Evolutionary conservation across 2,113 vertebrate species (phyloP).

Genomic region (Colaptes auratus): DNA sequence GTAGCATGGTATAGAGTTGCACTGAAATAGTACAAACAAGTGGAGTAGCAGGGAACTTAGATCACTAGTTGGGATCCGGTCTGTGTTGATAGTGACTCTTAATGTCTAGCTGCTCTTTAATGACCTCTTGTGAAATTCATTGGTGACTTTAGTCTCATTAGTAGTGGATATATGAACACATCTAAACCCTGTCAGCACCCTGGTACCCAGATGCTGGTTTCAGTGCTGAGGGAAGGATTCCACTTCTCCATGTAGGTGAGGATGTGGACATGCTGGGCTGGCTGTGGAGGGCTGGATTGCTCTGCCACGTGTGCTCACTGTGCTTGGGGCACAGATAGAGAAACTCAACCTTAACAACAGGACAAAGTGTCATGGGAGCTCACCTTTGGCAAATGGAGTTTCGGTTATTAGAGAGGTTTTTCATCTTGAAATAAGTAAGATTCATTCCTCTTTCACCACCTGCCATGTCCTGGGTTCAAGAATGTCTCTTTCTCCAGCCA

Average conservation of each 20-base stretch:
- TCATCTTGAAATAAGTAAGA: not conserved
- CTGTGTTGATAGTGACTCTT: not conserved
- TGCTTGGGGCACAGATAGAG: slow-evolving; percentile 10
- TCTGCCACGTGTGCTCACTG: not conserved
- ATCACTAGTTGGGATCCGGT: not conserved
- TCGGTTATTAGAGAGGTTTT: not conserved
- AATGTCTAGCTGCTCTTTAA: not conserved
- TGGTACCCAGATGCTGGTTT: not conserved
- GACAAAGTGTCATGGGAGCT: not conserved
- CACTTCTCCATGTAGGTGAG: not conserved
- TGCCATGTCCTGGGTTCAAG: not conserved
- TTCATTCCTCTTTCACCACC: not conserved
- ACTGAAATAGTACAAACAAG: not conserved
- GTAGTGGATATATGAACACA: not conserved
- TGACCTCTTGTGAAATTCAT: not conserved
- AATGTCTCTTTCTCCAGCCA: not conserved
- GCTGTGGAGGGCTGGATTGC: not conserved
- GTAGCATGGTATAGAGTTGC: not conserved
- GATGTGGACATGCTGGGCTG: not conserved
- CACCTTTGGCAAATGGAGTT: not conserved
- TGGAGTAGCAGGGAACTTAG: not conserved
- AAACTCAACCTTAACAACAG: not conserved
- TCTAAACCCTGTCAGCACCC: not conserved
- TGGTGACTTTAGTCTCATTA: not conserved
- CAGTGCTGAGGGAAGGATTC: not conserved